Percentiles rank a stretch among this genome's conserved stretches.
Conservation (phyloP, 2,888 invertebrate genomes). For the Tachina grossa region DNA sequence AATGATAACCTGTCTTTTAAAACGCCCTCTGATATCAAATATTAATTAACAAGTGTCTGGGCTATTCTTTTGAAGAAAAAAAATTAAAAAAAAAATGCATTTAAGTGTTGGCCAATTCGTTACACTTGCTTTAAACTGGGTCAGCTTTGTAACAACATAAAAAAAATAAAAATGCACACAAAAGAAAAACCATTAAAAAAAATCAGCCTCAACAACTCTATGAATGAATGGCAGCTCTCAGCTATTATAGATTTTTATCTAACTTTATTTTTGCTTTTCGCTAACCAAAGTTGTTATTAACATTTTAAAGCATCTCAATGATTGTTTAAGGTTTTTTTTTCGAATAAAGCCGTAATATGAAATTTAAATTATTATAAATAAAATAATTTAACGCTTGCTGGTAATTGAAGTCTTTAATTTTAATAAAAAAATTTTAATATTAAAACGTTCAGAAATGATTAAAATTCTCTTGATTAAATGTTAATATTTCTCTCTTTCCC, state of each 20-base stretch:
- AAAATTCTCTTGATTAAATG: not conserved
- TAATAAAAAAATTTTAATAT: not conserved
- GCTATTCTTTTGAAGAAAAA: not conserved
- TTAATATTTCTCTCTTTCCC: not conserved
- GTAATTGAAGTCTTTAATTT: not conserved
- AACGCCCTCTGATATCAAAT: slow-evolving; percentile 21
- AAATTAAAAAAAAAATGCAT: too few relatives aligned
- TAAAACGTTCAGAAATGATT: not conserved
- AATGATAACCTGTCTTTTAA: slow-evolving; percentile 16
- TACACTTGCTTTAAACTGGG: slow-evolving; percentile 81
- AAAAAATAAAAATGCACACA: slow-evolving; percentile 15
- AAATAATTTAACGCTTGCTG: not conserved
- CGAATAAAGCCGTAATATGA: not conserved
- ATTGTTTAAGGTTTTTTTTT: slow-evolving; percentile 4
- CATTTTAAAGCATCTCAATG: slow-evolving; percentile 37
- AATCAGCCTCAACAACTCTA: not conserved
- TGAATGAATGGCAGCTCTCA: not conserved
- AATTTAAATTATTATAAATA: not conserved
- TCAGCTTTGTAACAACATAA: slow-evolving; percentile 71
- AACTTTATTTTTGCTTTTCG: not conserved
- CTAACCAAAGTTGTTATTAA: slow-evolving; percentile 19
- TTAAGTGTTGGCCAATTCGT: slow-evolving; percentile 76
- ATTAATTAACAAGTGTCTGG: slow-evolving; percentile 5
- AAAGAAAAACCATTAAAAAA: slow-evolving; percentile 18
- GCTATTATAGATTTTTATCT: slow-evolving; percentile 21